Conservation (phyloP, 2,113 vertebrate species). For the Salvator merianae region DNA sequence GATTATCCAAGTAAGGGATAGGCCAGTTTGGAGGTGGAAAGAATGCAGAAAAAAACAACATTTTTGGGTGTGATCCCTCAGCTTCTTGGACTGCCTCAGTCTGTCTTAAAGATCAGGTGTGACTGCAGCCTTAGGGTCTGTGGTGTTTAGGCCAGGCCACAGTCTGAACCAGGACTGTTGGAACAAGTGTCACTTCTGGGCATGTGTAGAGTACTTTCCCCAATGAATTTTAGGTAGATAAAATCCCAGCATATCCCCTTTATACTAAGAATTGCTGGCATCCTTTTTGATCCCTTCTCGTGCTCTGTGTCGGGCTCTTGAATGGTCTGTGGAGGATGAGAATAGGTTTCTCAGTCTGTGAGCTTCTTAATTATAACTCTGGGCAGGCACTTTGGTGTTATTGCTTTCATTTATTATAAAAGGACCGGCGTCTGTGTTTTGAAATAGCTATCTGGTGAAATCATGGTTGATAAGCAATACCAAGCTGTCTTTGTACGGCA, state of each 20-base stretch:
- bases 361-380: conserved; percentile 71
- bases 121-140: too few species aligned
- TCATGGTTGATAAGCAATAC: conserved; percentile 77
- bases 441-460: conserved; percentile 78
- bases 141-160: too few species aligned
- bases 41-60: too few species aligned
- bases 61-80: too few species aligned
- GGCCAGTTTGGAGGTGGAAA: too few species aligned
- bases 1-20: too few species aligned
- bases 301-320: background rate
- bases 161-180: too few species aligned
- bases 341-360: conserved; percentile 2
- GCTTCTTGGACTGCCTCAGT: too few species aligned
- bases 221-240: background rate
- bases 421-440: conserved; percentile 72
- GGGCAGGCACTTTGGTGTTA: conserved; percentile 73
- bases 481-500: conserved; percentile 76
- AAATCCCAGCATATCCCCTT: background rate
- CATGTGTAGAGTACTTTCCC: background rate
- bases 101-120: too few species aligned
- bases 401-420: conserved; percentile 78
- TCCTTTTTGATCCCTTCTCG: background rate
- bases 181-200: background rate
- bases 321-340: background rate
- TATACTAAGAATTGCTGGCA: background rate